These are phyloP conservation scores for Platycheirus rosarum DNA, from an alignment of 2,888 invertebrate species.

Conservation along the genomic window DNA sequence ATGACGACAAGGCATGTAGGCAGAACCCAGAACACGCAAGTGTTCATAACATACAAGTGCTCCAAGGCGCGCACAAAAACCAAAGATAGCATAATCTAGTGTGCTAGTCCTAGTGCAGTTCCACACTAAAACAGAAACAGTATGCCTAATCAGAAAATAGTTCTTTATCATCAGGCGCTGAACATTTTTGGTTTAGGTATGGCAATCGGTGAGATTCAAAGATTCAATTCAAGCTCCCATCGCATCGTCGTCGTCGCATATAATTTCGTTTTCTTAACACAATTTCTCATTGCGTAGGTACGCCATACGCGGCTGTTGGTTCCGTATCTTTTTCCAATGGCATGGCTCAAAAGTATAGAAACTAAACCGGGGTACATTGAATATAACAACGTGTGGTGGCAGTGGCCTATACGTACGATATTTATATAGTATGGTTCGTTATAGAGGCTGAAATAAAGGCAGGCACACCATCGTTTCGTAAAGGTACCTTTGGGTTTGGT, in stretches of 20 bases:
- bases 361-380: slow-evolving; percentile 63
- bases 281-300: slow-evolving; percentile 63
- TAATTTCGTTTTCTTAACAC: slow-evolving; percentile 59
- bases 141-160: slow-evolving; percentile 38
- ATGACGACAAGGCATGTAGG: slow-evolving; percentile 34
- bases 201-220: slow-evolving; percentile 51
- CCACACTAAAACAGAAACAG: slow-evolving; percentile 9
- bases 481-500: too few relatives aligned
- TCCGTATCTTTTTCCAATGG: slow-evolving; percentile 56
- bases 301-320: slow-evolving; percentile 25
- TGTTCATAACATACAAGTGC: slow-evolving; percentile 57
- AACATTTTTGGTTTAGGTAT: slow-evolving; percentile 17
- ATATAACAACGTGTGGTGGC: slow-evolving; percentile 40
- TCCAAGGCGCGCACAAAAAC: slow-evolving; percentile 59
- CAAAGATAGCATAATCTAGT: background rate
- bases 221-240: slow-evolving; percentile 30
- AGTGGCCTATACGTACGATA: background rate
- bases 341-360: slow-evolving; percentile 35
- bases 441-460: slow-evolving; percentile 5
- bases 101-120: background rate
- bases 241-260: slow-evolving; percentile 30
- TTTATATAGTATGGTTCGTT: background rate
- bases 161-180: slow-evolving; percentile 20
- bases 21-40: slow-evolving; percentile 61
- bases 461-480: background rate